phyloP scores from a whole-genome alignment of 2,797 vertebrate genomes.

The Bradypodion ventrale region DNA sequence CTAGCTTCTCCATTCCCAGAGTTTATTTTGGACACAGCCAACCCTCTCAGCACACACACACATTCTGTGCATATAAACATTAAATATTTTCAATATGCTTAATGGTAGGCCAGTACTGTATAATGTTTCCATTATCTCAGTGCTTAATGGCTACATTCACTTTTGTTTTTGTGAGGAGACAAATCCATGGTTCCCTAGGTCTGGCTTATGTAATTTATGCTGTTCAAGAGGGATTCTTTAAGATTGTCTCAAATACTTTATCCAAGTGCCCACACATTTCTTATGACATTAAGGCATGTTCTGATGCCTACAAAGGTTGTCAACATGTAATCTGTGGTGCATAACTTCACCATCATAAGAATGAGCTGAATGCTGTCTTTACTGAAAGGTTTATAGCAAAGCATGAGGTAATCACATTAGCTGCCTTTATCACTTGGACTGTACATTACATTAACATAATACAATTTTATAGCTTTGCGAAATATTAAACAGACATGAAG shows the following conservation, averaged over 20 bases:
- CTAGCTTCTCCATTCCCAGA: not conserved
- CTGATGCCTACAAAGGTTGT: constrained; percentile 26
- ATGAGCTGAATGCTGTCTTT: constrained; percentile 52
- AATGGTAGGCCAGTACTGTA: not conserved
- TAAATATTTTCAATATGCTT: not conserved
- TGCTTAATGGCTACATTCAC: not conserved
- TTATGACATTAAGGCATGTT: constrained; percentile 25
- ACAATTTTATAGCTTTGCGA: constrained; percentile 71
- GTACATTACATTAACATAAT: constrained; percentile 70
- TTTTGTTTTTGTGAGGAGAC: constrained; percentile 23
- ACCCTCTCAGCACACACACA: too few species aligned
- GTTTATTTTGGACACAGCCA: not conserved
- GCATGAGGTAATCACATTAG: constrained; percentile 68
- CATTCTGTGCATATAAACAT: too few species aligned
- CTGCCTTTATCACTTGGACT: constrained; percentile 66
- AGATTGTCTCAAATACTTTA: constrained; percentile 13
- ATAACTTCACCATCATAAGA: constrained; percentile 54
- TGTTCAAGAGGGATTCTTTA: constrained; percentile 18
- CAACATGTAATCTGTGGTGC: constrained; percentile 42
- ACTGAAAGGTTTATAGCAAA: constrained; percentile 64
- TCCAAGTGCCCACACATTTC: not conserved
- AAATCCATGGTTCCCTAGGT: not conserved
- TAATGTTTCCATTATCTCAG: not conserved
- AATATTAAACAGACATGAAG: constrained; percentile 73
- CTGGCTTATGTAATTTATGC: constrained; percentile 24